Evolutionary conservation across 2,797 vertebrate species (phyloP), one percentile per base, ranked within the genome.

Genomic region (Yasuhikotakia modesta): DNA sequence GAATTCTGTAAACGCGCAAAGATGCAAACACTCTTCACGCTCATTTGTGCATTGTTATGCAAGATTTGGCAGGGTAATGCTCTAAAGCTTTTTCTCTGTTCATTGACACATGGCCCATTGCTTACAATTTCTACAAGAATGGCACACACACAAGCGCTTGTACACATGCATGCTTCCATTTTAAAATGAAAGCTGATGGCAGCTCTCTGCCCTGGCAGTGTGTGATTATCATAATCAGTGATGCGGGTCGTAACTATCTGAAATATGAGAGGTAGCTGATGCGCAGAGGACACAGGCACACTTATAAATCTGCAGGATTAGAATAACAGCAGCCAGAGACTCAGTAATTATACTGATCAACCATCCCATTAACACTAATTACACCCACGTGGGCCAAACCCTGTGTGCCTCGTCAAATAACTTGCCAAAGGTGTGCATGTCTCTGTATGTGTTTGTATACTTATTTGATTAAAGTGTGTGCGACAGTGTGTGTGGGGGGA

Each of bases 311-410:
- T 61, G 53, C 67, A 76, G 53, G 30, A 80, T 70, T 72, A 79
- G 79, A 88, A 85, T 85, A 86, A 86, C 84, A 78, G 79, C 79
- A 82, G 79, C 82, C 79, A 85, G 81, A 73, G 79, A 72, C 79
- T 82, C 80, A 81, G 76, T 88, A 85, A 90, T n/a, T n/a, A n/a
- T n/a, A n/a, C n/a, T 89, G 87, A 92, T 91, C 91, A 90, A 91
- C 87, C 85, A 85, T 84, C 66, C 78, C 86, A 90, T 92, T 90
- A 91, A 55, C 75, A 79, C 76, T 88, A 90, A 92, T 90, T 89
- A 88, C 86, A 87, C 87, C 87, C 78, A 78, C n/a, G n/a, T n/a
- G n/a, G n/a, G n/a, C n/a, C n/a, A n/a, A n/a, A n/a, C n/a, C n/a
- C n/a, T 67, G 72, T 58, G 45, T 82, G 82, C 78, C 84, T 24